Evolutionary conservation across 2,113 vertebrate genomes (phyloP).

Genomic region (Oreochromis tanganicae): DNA sequence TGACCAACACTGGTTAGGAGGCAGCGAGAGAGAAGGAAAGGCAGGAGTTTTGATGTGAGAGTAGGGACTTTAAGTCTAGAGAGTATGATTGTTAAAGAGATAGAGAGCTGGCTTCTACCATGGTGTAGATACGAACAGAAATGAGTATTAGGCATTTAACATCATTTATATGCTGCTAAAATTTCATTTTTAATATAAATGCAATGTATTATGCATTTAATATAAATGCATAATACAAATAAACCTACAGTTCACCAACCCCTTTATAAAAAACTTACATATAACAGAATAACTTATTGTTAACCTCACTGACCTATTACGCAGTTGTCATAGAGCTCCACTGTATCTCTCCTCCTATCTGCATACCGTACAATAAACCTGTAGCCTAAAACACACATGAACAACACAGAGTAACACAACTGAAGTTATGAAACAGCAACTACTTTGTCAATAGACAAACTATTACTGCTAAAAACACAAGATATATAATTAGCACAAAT

Average conservation of each 20-base stretch:
- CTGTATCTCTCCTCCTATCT: neutral
- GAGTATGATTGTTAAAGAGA: neutral
- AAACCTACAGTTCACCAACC: neutral
- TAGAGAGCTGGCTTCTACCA: neutral
- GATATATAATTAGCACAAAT: too few relatives aligned
- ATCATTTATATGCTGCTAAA: neutral
- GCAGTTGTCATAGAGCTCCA: neutral
- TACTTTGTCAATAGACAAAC: too few relatives aligned
- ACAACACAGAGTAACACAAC: fast-evolving
- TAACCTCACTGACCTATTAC: neutral
- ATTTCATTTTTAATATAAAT: neutral
- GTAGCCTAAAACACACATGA: neutral
- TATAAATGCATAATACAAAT: neutral
- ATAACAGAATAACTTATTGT: neutral
- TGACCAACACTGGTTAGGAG: too few relatives aligned
- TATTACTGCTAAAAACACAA: too few relatives aligned
- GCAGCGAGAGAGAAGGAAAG: neutral
- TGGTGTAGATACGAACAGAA: neutral
- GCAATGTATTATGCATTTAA: neutral
- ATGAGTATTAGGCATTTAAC: neutral
- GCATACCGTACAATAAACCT: neutral
- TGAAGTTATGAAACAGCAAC: neutral
- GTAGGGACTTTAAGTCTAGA: neutral
- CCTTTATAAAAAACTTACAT: neutral
- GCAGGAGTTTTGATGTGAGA: neutral